These are phyloP conservation scores for Formicarius rufipectus DNA, from an alignment of 2,113 vertebrate species.

Conservation along the genomic window DNA sequence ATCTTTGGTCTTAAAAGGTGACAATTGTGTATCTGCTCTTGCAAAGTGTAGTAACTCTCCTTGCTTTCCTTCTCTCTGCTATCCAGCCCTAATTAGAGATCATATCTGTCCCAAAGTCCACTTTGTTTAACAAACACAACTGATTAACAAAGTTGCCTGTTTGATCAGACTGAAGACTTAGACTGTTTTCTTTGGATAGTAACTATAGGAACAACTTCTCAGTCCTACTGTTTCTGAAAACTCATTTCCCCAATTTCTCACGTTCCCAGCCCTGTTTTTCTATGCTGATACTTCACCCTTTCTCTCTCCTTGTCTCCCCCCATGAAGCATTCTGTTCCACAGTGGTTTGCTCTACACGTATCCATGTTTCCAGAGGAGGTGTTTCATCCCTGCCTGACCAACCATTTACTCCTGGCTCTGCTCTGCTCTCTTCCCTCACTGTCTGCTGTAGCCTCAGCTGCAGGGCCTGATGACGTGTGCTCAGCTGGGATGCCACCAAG, in stretches of 20 bases:
- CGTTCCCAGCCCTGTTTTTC: slow-evolving; percentile 1
- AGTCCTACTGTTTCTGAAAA: slow-evolving; percentile 16
- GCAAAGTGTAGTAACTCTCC: neutral
- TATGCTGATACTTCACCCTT: neutral
- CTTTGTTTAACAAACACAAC: neutral
- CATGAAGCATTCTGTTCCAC: neutral
- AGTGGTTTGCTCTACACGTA: neutral
- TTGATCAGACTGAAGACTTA: neutral
- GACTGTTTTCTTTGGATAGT: slow-evolving; percentile 28
- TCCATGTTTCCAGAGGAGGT: neutral
- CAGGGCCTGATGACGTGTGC: too few relatives aligned
- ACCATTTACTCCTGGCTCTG: neutral
- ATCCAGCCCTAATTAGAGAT: neutral
- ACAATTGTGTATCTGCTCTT: neutral
- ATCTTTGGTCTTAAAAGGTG: neutral
- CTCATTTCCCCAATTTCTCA: neutral
- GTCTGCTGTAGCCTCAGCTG: neutral
- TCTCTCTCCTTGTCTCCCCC: neutral
- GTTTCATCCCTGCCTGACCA: neutral
- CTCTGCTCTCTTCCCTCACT: neutral
- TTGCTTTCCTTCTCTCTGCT: neutral
- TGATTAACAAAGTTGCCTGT: neutral
- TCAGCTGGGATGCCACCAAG: neutral
- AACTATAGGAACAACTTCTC: slow-evolving; percentile 22
- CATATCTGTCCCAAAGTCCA: neutral